Evolutionary conservation across 2,797 vertebrate genomes (phyloP).

Genomic region (Sardinella longiceps): DNA sequence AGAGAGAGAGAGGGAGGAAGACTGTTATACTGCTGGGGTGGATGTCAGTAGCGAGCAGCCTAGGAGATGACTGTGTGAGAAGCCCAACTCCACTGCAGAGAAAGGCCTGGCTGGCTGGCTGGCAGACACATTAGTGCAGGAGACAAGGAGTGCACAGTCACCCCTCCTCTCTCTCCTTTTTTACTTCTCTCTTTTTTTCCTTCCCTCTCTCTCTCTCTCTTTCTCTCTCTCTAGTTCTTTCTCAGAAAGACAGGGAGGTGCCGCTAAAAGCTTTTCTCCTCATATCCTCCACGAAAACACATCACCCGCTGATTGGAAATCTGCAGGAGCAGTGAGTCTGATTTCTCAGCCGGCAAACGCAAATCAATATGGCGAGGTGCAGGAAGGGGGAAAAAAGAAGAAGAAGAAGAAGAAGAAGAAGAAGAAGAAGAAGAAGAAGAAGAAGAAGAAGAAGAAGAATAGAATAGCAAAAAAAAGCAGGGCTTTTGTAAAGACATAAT

Average conservation of each 20-base stretch:
- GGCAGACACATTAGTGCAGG: not conserved
- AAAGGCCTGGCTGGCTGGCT: not conserved
- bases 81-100: not conserved
- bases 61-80: not conserved
- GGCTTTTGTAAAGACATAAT: conserved; percentile 18
- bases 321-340: conserved; percentile 15
- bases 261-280: conserved; percentile 13
- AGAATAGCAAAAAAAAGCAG: not conserved
- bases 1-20: no score
- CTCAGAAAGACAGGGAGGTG: not conserved
- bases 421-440: no score
- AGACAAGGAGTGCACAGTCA: not conserved
- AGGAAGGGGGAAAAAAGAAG: not conserved
- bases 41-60: conserved; percentile 5
- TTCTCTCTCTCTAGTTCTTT: not conserved
- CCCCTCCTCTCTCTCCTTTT: not conserved
- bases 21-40: not conserved
- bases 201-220: not conserved
- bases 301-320: conserved; percentile 11
- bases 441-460: no score
- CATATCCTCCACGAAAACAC: conserved; percentile 12
- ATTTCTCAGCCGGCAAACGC: conserved; percentile 11
- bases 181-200: not conserved
- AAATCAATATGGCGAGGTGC: conserved; percentile 4
- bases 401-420: no score